Conservation (phyloP, 2,113 vertebrate species). For the Panthera uncia region DNA sequence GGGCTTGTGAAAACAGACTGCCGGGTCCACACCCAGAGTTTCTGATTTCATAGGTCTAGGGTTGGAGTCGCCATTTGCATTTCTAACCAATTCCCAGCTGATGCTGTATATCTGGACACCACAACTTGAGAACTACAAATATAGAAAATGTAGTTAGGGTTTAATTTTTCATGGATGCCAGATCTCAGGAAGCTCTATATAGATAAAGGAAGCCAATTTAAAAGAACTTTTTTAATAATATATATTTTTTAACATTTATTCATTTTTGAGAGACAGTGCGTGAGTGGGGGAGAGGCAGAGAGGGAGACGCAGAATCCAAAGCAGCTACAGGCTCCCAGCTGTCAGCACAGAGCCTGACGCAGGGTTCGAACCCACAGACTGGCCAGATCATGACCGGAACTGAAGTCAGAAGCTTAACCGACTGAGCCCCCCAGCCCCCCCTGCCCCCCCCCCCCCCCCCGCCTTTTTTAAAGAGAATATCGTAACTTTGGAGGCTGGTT, state of each 20-base stretch:
- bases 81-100: background rate
- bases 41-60: background rate
- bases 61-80: background rate
- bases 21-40: background rate
- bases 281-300: too few relatives aligned
- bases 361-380: too few relatives aligned
- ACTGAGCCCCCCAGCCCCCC: too few relatives aligned
- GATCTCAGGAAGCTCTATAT: background rate
- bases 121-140: background rate
- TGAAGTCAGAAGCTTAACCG: too few relatives aligned
- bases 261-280: too few relatives aligned
- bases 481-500: background rate
- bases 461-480: background rate
- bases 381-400: too few relatives aligned
- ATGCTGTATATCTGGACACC: background rate
- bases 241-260: too few relatives aligned
- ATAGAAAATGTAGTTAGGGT: background rate
- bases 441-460: fast-evolving
- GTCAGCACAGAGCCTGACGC: too few relatives aligned
- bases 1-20: background rate
- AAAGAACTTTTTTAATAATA: background rate
- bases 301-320: too few relatives aligned
- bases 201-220: background rate
- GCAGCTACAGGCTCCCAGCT: too few relatives aligned
- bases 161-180: background rate